phyloP scores from a whole-genome alignment of 2,113 vertebrate species.

The Pyrgilauda ruficollis region DNA sequence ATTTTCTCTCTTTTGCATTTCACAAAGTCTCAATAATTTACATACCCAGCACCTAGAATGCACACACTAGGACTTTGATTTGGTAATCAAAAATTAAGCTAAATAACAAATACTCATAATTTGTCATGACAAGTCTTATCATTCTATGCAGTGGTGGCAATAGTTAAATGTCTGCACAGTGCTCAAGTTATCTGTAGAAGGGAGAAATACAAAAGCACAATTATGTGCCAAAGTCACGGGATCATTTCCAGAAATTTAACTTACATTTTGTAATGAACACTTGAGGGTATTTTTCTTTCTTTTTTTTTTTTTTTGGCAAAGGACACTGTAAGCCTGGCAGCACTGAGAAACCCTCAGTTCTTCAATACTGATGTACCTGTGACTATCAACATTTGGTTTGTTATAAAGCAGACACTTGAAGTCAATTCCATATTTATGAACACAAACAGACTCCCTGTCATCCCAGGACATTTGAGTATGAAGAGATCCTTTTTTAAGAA shows the following conservation, averaged over 20 bases:
- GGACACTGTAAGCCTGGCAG: background rate
- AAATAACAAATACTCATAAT: background rate
- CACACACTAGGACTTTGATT: background rate
- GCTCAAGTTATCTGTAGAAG: background rate
- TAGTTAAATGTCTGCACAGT: background rate
- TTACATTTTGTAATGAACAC: background rate
- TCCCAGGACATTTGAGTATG: background rate
- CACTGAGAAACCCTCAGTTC: background rate
- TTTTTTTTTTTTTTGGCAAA: background rate
- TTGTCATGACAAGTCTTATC: background rate
- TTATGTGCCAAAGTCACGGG: background rate
- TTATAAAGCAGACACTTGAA: background rate
- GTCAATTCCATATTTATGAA: background rate
- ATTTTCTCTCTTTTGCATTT: conserved; percentile 8
- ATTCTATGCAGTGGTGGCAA: background rate
- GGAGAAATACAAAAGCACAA: background rate
- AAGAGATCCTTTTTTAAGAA: background rate
- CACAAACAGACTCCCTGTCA: background rate
- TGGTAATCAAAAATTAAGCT: background rate
- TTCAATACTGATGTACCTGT: background rate
- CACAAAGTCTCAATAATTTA: background rate
- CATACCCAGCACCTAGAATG: background rate
- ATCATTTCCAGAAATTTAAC: background rate
- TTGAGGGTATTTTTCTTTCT: background rate
- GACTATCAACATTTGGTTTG: background rate